Base-by-base conservation (phyloP, 37 sponge, comb jelly and placozoan species). In the Chondrosia reniformis region DNA sequence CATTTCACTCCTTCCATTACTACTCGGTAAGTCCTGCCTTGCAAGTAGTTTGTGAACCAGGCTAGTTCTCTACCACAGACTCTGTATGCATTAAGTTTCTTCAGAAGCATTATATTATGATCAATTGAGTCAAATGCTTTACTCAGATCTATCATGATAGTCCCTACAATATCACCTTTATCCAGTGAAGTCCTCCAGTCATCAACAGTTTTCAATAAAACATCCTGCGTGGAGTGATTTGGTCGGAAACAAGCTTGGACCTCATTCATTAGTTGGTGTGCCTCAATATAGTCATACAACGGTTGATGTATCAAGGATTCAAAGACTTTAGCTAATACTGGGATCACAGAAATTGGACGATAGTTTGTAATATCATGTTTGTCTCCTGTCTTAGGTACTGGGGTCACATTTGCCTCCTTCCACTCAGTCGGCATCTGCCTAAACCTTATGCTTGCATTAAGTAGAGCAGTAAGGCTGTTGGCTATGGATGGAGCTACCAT, bases 111-210 rank as follows among this genome's bases (percentile, higher is more conserved):
- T n/a, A n/a, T n/a, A n/a, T n/a, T n/a, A 59, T 80, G 80, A 39
- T 80, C 45, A 12, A 80, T 66, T 19, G 36, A 42, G 31, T 80
- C 80, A 80, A 80, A 80, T 2, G 69, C 80, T 13, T 63, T 80
- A 33, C 46, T 65, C 19, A 80, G 32, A 55, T 80, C 69, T 9
- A 80, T 65, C 34, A 80, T 40, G 17, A 80, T 43, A 1, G 69
- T 43, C 4, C 67, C 80, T 6, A 80, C 80, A 80, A 36, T 37
- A 33, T 36, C 52, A 7, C 79, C 63, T 5, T 37, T 8, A 33
- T 65, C 79, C n/a, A 78, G 21, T n/a, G 79, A 46, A 31, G 7
- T 39, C 63, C 38, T 63, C 63, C 63, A 61, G 33, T 61, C 63
- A 63, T 78, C 65, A 63, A 34, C 39, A 45, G 65, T 34, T 9